Base-by-base conservation (phyloP, 2,797 vertebrate genomes). In the Lagocephalus sceleratus region DNA sequence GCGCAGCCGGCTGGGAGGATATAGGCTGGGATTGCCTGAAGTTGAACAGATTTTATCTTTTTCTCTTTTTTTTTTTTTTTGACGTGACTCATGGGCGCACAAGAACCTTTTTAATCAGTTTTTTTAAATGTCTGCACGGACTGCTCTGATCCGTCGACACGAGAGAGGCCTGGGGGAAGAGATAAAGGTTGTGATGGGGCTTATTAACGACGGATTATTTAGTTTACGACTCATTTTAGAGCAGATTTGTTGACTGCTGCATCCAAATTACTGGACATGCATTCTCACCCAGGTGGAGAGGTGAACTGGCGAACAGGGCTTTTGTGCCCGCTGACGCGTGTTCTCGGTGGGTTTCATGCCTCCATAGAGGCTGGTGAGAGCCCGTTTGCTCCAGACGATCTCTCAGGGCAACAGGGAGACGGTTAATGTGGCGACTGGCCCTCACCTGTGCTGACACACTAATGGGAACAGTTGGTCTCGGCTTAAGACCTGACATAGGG, bases 391-490 rank as follows among this genome's bases (percentile, higher is more conserved):
- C 89, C 90, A 87, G 85, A 91, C 91, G 91, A 93, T 94, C 93
- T 78, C 76, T 84, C 75, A 64, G 74, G 93, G 91, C 91, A 92
- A 93, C 93, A 92, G 92, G 91, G 91, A n/a, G 93, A 92, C 83
- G 93, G 94, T 94, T 96, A 98, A 97, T 96, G 94, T 96, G 94
- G 94, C 96, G 95, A 98, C 95, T 94, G 88, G 92, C 90, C 94
- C 97, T 97, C 95, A 97, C 90, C 92, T 87, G 92, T 88, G 88
- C 93, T 94, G 94, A 93, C 95, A 92, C 91, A 89, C 94, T 97
- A 98, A 98, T 96, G 95, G 94, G 91, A 94, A 93, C 91, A 92
- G 95, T 95, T 96, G 95, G 95, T 98, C 93, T 95, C 93, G 92
- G 76, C 79, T 81, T 80, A 81, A 79, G 83, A 78, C 82, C 84